Base-by-base conservation (phyloP, 1,140 invertebrate genomes). In the Drosophila pruinosa region DNA sequence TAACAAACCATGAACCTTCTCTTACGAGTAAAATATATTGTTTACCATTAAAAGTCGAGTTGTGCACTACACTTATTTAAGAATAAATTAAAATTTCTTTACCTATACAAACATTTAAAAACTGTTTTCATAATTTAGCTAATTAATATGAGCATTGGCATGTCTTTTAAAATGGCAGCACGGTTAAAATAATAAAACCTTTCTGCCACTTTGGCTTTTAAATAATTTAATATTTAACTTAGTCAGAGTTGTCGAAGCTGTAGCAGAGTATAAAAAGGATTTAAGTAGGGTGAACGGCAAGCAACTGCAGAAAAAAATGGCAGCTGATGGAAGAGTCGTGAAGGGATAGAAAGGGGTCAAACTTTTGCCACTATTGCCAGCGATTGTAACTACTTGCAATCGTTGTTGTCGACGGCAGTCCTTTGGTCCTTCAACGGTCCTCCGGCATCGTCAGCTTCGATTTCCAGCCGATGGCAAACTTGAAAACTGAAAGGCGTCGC, bases 401-500 rank as follows among this genome's bases (percentile, higher is more conserved):
- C 31, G 28, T 52, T 17, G 31, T 38, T 53, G 50, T 38, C 19
- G 15, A 12, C 19, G 31, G 4, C 47, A 10, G 47, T 50, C 47
- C 47, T 50, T 50, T 50, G 45, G 12, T 48, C n/a, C 22, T 24
- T 2, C 14, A 6, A 26, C 28, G 2, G 1, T 12, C 15, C 10
- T 31, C 3, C 45, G 34, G 22, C 24, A 10, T 41, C 39, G 28
- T 38, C 57, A 21, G 24, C 22, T 22, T 56, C 39, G 41, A 63
- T 71, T 64, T 64, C 7, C 14, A 50, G 22, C 26, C 26, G 26
- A 8, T 24, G 19, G 26, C 38, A 36, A 63, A 64, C 41, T 57
- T 38, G 15, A 31, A 68, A 58, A 36, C 48, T 59, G 28, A 61
- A 52, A 69, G 48, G 47, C 65, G 48, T 53, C 58, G 47, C 65